These are phyloP conservation scores for Urechis unicinctus DNA, from an alignment of 2,888 invertebrate species.

Conservation along the genomic window DNA sequence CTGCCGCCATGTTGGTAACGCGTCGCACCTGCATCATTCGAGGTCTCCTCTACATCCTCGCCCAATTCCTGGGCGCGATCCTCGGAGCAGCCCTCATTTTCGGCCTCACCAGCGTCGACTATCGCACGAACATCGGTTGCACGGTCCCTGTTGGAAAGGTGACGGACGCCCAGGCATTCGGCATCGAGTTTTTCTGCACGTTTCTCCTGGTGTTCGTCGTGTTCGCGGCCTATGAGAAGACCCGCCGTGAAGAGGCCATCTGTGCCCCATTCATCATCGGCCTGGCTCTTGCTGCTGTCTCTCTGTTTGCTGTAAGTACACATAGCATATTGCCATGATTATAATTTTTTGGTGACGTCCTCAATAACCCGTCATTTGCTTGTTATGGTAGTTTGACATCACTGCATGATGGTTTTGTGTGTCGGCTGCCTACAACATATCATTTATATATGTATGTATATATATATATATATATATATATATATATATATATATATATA, in stretches of 20 bases:
- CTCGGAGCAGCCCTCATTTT: constrained; percentile 24
- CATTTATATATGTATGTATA: no score
- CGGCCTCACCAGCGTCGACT: constrained; percentile 4
- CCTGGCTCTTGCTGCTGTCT: constrained; percentile 4
- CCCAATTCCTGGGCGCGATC: constrained; percentile 14
- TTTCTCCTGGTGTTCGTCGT: constrained; percentile 19
- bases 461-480: not conserved
- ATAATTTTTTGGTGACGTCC: no score
- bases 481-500: not conserved
- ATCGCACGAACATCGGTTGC: constrained; percentile 9
- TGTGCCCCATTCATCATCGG: constrained; percentile 9
- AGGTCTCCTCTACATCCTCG: constrained; percentile 7
- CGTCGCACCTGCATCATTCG: constrained; percentile 8
- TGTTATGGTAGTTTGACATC: no score
- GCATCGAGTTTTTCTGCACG: constrained; percentile 19
- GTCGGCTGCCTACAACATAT: no score
- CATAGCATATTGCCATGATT: no score
- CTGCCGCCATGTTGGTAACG: constrained; percentile 18
- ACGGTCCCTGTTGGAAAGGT: constrained; percentile 12
- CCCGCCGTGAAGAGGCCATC: constrained; percentile 4
- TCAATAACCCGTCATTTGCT: no score
- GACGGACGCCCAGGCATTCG: constrained; percentile 17
- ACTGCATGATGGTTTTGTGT: no score
- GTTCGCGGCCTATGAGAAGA: constrained; percentile 12
- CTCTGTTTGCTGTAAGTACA: constrained; percentile 13